Evolutionary conservation across 1,140 invertebrate species (phyloP).

Genomic region (Frieseomelitta varia): DNA sequence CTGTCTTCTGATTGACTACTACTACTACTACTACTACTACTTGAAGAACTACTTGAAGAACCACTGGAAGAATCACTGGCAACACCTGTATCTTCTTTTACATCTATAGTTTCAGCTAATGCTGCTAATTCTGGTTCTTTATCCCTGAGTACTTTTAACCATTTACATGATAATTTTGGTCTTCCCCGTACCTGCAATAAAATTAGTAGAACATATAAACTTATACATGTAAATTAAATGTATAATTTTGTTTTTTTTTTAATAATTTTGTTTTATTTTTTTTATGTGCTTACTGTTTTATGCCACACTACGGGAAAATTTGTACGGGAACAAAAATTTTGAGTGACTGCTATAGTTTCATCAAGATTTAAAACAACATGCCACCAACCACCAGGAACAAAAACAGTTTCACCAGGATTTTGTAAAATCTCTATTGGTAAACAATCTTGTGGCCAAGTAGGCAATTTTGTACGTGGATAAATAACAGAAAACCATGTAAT

Average conservation of each 20-base stretch:
- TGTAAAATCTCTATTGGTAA: conserved; percentile 98
- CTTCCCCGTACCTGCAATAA: conserved; percentile 86
- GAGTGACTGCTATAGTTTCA: conserved; percentile 97
- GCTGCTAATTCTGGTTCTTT: conserved; percentile 92
- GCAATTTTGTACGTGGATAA: conserved; percentile 96
- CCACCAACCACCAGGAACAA: conserved; percentile 99
- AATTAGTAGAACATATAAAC: conserved; percentile 5
- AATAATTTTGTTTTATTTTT: too few relatives aligned
- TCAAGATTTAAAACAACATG: conserved; percentile 99
- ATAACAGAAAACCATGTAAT: conserved; percentile 99
- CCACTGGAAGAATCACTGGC: conserved; percentile 97
- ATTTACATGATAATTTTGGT: conserved; percentile 93
- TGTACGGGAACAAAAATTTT: conserved; percentile 97
- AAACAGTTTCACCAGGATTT: conserved; percentile 98
- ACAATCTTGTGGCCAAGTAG: conserved; percentile 95
- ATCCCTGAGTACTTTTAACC: conserved; percentile 83
- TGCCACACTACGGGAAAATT: conserved; percentile 99
- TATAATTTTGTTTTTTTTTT: too few relatives aligned
- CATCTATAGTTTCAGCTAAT: conserved; percentile 93
- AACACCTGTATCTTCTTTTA: conserved; percentile 93
- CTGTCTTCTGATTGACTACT: conserved; percentile 86
- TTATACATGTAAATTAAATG: not conserved
- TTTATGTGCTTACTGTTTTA: conserved; percentile 89
- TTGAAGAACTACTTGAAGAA: conserved; percentile 92
- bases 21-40: conserved; percentile 84